Conservation (phyloP, 2,797 vertebrate genomes). For the Pitangus sulphuratus region DNA sequence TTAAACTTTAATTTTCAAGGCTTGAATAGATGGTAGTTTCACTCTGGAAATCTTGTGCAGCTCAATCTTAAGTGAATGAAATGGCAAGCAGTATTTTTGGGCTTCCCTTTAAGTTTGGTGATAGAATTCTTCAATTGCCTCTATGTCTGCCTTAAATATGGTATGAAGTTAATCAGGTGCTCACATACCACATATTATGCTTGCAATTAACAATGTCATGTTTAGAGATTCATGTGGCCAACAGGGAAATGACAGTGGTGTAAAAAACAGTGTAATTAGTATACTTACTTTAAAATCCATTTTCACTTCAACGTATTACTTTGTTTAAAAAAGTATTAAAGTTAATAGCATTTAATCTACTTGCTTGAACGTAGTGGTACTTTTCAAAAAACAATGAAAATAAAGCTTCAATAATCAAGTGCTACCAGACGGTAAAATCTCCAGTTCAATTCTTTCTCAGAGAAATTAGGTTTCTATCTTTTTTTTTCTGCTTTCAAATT, state of each 20-base stretch:
- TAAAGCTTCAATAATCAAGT: slow-evolving; percentile 61
- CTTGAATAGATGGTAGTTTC: not conserved
- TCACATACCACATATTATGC: slow-evolving; percentile 30
- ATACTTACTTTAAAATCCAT: slow-evolving; percentile 73
- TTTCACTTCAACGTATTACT: slow-evolving; percentile 72
- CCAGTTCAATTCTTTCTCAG: slow-evolving; percentile 30
- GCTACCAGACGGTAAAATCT: slow-evolving; percentile 62
- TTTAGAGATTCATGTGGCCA: slow-evolving; percentile 57
- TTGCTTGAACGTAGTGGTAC: slow-evolving; percentile 61
- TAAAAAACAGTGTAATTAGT: slow-evolving; percentile 70
- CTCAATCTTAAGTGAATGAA: slow-evolving; percentile 43
- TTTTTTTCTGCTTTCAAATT: slow-evolving; percentile 17
- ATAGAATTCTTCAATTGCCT: slow-evolving; percentile 35
- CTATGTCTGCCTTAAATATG: slow-evolving; percentile 53
- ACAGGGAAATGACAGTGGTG: slow-evolving; percentile 57
- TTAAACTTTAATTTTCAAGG: slow-evolving; percentile 32
- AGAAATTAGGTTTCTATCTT: slow-evolving; percentile 31
- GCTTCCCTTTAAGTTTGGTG: not conserved
- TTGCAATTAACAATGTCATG: slow-evolving; percentile 62
- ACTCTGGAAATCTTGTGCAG: not conserved
- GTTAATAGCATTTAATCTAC: slow-evolving; percentile 75
- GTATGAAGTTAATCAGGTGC: slow-evolving; percentile 52
- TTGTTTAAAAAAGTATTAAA: slow-evolving; percentile 74
- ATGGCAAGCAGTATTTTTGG: not conserved
- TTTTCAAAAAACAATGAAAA: slow-evolving; percentile 66